These are phyloP conservation scores for Pseudochirops corinnae DNA, from an alignment of 2,797 vertebrate genomes.

Conservation along the genomic window DNA sequence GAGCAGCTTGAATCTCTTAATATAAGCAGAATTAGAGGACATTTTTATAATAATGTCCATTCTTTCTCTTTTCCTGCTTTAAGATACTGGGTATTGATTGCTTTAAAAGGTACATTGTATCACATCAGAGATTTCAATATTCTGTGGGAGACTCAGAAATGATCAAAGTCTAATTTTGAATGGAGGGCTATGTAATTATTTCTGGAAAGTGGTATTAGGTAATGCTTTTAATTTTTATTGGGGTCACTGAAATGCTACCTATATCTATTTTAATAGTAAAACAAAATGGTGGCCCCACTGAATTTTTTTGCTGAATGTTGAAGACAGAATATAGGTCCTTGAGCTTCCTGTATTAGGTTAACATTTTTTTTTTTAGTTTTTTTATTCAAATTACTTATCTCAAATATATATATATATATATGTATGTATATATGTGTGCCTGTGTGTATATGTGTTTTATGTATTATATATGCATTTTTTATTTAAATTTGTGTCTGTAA, in stretches of 20 bases:
- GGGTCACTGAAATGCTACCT: neutral
- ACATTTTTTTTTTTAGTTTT: slow-evolving; percentile 12
- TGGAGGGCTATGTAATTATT: slow-evolving; percentile 10
- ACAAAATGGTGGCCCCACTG: neutral
- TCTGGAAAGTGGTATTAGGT: neutral
- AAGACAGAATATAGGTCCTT: slow-evolving; percentile 12
- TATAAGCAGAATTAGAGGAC: neutral
- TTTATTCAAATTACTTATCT: neutral
- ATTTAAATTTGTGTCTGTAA: neutral
- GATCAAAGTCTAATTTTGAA: neutral
- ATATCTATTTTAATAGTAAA: neutral
- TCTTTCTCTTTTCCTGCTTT: neutral
- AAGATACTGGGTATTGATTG: neutral
- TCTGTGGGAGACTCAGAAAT: neutral
- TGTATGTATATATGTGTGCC: neutral
- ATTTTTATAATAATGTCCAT: slow-evolving; percentile 30
- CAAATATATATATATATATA: neutral
- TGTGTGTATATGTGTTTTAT: neutral
- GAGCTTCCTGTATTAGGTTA: slow-evolving; percentile 11
- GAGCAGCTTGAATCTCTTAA: neutral
- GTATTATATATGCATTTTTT: neutral
- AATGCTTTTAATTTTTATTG: slow-evolving; percentile 53
- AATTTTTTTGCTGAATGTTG: slow-evolving; percentile 46
- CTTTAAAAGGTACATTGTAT: neutral
- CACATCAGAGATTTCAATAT: slow-evolving; percentile 14